Evolutionary conservation across 30 jellyfish, hydroid and myxozoan species (phyloP).

Genomic region (Hydra vulgaris): DNA sequence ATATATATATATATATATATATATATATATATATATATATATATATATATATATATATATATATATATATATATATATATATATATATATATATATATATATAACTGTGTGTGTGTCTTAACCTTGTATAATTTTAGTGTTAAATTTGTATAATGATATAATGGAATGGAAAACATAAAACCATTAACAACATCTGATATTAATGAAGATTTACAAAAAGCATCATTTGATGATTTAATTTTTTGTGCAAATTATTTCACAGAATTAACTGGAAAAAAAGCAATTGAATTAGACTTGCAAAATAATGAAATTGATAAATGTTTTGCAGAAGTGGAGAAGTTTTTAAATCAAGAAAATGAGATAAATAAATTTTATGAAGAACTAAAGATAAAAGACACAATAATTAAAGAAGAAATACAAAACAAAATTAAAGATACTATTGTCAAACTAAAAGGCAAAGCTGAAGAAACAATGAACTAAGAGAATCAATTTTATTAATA

Average conservation of each 20-base stretch:
- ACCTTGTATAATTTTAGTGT: no score
- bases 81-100: no score
- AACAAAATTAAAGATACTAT: background rate
- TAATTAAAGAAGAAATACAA: background rate
- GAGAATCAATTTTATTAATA: no score
- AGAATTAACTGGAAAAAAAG: background rate
- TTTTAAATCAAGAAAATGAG: constrained; percentile 10
- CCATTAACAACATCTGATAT: background rate
- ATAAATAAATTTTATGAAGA: background rate
- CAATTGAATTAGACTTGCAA: background rate
- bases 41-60: no score
- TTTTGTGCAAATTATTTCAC: constrained; percentile 6
- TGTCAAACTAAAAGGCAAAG: background rate
- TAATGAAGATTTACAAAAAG: constrained; percentile 9
- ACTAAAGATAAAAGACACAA: background rate
- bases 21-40: no score
- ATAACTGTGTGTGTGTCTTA: no score
- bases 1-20: no score
- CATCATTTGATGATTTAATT: constrained; percentile 20
- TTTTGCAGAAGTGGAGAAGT: constrained; percentile 11
- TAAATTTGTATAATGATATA: background rate
- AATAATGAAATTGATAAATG: background rate
- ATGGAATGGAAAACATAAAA: background rate
- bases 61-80: no score
- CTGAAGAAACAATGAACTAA: no score